Base-by-base conservation (phyloP, 2,797 vertebrate species). In the Chrysocyon brachyurus region DNA sequence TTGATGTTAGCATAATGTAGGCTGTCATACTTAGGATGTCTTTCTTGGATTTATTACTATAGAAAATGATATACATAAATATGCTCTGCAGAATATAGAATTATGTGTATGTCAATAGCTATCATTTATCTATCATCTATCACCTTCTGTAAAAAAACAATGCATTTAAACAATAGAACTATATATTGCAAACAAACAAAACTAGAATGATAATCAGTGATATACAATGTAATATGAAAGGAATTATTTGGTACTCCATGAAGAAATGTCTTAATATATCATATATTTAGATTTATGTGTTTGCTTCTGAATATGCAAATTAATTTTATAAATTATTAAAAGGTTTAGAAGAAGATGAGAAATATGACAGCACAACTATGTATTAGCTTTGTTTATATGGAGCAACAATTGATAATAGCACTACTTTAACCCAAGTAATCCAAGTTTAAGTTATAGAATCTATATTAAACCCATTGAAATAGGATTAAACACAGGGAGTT, bases 1-100 rank as follows among this genome's bases (percentile, higher is more conserved):
- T 97, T 97, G 94, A 96, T 97, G 92, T 97, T 75, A 95, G 61
- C 77, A 59, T 52, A 77, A 93, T 91, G 59, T 59, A 89, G 64
- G 12, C 56, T 95, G 15, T 22, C 66, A 68, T 93, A 40, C 75
- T 90, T 90, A 66, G 94, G 15, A 90, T 87, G 72, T 92, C 77
- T 97, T 94, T 77, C 26, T 88, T 83, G 26, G 82, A 86, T 70
- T 96, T 94, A 87, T 46, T 95, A 54, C 52, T 95, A 94, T 95
- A 93, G 61, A 92, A 95, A 91, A 33, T 14, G 11, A 94, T 66
- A 94, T 66, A 21, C 15, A 63, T 81, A 84, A 91, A 90, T 75
- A 83, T 87, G 70, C 73, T 61, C 33, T 86, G 26, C 40, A 93
- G 68, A 91, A 94, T 66, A 1, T 19, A 88, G n/a, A 3, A 40